A percentile compares a stretch with the other conserved stretches of the same genome.
These are phyloP conservation scores for Aphelenchoides bicaudatus DNA, from an alignment of 2,888 invertebrate genomes.

Conservation along the genomic window DNA sequence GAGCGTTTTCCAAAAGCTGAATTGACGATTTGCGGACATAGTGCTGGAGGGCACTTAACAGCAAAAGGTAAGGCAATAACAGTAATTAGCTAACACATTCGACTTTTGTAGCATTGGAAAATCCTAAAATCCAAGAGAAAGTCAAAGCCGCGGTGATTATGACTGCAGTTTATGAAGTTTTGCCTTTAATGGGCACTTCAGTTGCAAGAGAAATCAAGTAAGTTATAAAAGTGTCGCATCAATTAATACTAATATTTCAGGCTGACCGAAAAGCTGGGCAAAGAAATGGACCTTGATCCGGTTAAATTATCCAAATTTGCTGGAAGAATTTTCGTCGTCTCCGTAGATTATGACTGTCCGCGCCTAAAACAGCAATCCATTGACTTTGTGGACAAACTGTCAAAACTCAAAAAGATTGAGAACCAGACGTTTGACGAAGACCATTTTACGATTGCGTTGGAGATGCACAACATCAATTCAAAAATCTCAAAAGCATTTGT, in stretches of 20 bases:
- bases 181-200: not conserved
- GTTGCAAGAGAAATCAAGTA: slow-evolving; percentile 8
- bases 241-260: not conserved
- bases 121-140: not conserved
- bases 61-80: not conserved
- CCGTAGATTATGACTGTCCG: not conserved
- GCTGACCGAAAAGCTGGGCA: not conserved
- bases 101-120: slow-evolving; percentile 1
- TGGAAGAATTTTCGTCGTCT: not conserved
- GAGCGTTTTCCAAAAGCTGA: slow-evolving; percentile 6
- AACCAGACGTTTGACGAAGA: slow-evolving; percentile 1
- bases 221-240: not conserved
- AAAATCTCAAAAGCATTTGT: too few relatives aligned
- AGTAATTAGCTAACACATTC: not conserved
- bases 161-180: slow-evolving; percentile 4
- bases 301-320: not conserved
- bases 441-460: slow-evolving; percentile 2
- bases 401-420: not conserved
- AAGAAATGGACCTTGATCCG: slow-evolving; percentile 5
- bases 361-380: not conserved
- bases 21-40: not conserved
- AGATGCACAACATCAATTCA: slow-evolving; percentile 6
- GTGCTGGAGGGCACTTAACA: slow-evolving; percentile 4
- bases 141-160: slow-evolving; percentile 4
- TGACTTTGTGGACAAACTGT: not conserved